Conservation (phyloP, 2,113 vertebrate genomes). For the Vulpes vulpes region DNA sequence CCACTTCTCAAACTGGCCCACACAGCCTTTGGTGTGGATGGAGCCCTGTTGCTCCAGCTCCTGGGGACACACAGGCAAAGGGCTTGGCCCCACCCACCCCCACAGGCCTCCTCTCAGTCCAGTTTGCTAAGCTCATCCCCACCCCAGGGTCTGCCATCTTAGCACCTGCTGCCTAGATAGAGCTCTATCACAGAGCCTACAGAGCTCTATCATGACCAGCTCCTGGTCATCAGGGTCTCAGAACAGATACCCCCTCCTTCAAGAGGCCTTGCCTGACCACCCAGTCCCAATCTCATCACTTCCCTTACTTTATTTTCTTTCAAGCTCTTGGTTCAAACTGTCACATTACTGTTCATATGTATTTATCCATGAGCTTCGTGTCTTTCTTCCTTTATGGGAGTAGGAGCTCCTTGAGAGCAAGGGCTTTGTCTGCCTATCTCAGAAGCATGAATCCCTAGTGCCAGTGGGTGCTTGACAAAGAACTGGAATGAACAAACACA, state of each 20-base stretch:
- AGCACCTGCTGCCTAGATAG: not conserved
- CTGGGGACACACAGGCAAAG: conserved; percentile 76
- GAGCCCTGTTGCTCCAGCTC: conserved; percentile 92
- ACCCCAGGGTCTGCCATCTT: not conserved
- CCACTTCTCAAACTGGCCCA: conserved; percentile 97
- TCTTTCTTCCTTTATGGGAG: not conserved
- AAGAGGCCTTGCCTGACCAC: not conserved
- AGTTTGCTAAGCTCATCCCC: not conserved
- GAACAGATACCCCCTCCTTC: not conserved
- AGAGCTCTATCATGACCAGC: not conserved
- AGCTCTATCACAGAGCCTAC: not conserved
- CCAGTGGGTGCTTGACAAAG: not conserved
- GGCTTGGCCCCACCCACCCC: not conserved
- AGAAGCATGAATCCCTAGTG: not conserved
- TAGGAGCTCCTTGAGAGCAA: not conserved
- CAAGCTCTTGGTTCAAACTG: not conserved
- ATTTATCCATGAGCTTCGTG: not conserved
- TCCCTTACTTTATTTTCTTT: not conserved
- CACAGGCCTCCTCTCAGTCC: not conserved
- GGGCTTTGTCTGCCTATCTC: not conserved
- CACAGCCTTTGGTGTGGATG: conserved; percentile 95
- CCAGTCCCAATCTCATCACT: not conserved
- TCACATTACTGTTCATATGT: not conserved
- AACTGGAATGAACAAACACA: not conserved
- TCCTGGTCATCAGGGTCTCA: not conserved